phyloP scores from a whole-genome alignment of 1,140 invertebrate species.

The Calephelis nemesis region DNA sequence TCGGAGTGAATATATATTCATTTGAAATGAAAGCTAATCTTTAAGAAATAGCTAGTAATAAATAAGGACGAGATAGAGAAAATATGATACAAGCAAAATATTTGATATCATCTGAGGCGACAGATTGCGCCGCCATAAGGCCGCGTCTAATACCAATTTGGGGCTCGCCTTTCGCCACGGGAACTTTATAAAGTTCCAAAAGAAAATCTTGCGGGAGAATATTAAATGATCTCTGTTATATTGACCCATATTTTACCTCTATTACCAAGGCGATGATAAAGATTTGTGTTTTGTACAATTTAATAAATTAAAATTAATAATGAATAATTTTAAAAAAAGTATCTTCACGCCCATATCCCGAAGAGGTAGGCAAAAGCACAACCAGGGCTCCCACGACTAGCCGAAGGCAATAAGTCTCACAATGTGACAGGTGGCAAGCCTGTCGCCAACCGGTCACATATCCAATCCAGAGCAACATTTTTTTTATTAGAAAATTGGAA shows the following conservation, averaged over 20 bases:
- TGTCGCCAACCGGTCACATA: no score
- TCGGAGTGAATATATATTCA: no score
- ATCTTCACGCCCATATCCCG: no score
- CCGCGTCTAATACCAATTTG: constrained; percentile 30
- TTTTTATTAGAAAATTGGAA: no score
- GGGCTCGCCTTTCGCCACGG: constrained; percentile 14
- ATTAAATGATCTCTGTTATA: constrained; percentile 12
- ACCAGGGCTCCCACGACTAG: no score
- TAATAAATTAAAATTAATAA: no score
- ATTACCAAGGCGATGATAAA: neutral
- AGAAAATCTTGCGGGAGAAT: constrained; percentile 11
- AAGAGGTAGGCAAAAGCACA: no score
- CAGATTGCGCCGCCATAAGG: constrained; percentile 38
- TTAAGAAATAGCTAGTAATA: neutral
- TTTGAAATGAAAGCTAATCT: no score
- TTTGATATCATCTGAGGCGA: constrained; percentile 29
- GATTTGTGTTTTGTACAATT: neutral
- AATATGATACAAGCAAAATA: constrained; percentile 17
- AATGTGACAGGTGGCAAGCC: no score
- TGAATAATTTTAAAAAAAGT: no score
- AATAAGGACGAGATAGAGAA: neutral
- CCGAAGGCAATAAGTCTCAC: no score
- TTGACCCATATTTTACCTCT: constrained; percentile 7
- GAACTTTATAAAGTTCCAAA: neutral
- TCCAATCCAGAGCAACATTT: no score